These are phyloP conservation scores for Sphaeramia orbicularis DNA, from an alignment of 2,797 vertebrate genomes.

Conservation along the genomic window DNA sequence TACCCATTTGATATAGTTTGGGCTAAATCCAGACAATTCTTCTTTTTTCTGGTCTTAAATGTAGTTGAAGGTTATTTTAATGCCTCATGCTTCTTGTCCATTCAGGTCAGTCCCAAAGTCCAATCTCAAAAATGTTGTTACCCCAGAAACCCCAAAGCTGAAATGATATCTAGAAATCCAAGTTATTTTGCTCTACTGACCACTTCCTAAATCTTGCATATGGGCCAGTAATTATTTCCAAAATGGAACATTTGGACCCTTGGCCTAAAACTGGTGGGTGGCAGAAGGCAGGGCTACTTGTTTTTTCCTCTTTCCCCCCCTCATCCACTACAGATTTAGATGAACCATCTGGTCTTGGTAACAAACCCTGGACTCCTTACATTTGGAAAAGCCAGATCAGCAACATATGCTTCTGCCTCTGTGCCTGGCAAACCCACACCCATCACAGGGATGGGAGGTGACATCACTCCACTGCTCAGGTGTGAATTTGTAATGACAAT, in stretches of 20 bases:
- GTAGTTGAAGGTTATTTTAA: too few relatives aligned
- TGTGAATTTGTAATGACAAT: conserved; percentile 53
- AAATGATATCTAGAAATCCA: neutral
- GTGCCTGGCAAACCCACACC: conserved; percentile 68
- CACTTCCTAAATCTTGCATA: conserved; percentile 35
- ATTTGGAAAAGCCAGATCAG: conserved; percentile 76
- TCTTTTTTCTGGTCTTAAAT: too few relatives aligned
- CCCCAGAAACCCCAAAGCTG: conserved; percentile 4
- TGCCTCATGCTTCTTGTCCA: too few relatives aligned
- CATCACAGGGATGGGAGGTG: conserved; percentile 66
- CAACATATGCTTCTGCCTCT: conserved; percentile 79
- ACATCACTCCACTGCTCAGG: conserved; percentile 71
- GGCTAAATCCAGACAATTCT: too few relatives aligned
- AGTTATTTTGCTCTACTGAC: neutral
- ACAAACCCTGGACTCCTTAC: conserved; percentile 67
- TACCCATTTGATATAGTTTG: too few relatives aligned
- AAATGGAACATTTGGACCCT: conserved; percentile 69
- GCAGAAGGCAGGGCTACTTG: conserved; percentile 45
- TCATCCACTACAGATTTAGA: conserved; percentile 68
- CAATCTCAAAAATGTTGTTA: neutral
- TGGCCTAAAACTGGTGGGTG: conserved; percentile 55
- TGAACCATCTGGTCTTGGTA: conserved; percentile 78
- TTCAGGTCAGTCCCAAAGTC: too few relatives aligned
- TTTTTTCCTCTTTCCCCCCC: conserved; percentile 39
- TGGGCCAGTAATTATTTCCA: conserved; percentile 43